Evolutionary conservation across 2,888 invertebrate genomes (phyloP).

Genomic region (Lochmaea capreae): DNA sequence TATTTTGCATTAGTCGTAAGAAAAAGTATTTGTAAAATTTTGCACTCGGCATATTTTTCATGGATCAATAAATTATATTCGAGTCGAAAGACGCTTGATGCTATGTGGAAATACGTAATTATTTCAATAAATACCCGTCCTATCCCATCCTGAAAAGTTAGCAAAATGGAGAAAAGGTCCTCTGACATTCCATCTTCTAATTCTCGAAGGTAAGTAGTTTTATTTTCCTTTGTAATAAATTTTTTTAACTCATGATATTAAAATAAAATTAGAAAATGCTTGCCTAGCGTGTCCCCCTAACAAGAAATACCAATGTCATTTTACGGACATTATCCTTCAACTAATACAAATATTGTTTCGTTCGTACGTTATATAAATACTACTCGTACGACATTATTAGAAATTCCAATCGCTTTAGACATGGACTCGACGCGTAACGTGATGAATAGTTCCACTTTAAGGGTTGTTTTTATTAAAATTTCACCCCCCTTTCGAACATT

Average conservation of each 20-base stretch:
- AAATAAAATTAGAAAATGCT: conserved; percentile 15
- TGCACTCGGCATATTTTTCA: conserved; percentile 25
- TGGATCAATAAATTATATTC: conserved; percentile 25
- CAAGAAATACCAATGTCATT: conserved; percentile 22
- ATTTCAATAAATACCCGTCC: background rate
- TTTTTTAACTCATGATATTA: background rate
- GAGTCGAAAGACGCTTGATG: conserved; percentile 11
- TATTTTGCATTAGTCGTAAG: conserved; percentile 28
- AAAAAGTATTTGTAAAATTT: conserved; percentile 25
- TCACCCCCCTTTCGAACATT: conserved; percentile 49
- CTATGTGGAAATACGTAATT: conserved; percentile 7
- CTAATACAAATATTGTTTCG: conserved; percentile 22
- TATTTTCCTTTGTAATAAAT: too few relatives aligned
- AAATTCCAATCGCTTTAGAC: conserved; percentile 57
- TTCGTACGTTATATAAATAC: conserved; percentile 16
- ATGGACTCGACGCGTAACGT: conserved; percentile 54
- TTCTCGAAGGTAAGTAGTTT: too few relatives aligned
- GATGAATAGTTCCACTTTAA: conserved; percentile 49
- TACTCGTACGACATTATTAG: conserved; percentile 50
- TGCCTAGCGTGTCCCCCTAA: background rate
- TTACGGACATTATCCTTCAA: conserved; percentile 14
- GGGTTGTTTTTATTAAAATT: conserved; percentile 53
- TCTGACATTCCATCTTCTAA: too few relatives aligned
- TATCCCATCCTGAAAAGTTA: background rate
- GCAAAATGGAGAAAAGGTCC: background rate